These are phyloP conservation scores for Halictus ligatus DNA, from an alignment of 2,888 invertebrate species.

Conservation along the genomic window DNA sequence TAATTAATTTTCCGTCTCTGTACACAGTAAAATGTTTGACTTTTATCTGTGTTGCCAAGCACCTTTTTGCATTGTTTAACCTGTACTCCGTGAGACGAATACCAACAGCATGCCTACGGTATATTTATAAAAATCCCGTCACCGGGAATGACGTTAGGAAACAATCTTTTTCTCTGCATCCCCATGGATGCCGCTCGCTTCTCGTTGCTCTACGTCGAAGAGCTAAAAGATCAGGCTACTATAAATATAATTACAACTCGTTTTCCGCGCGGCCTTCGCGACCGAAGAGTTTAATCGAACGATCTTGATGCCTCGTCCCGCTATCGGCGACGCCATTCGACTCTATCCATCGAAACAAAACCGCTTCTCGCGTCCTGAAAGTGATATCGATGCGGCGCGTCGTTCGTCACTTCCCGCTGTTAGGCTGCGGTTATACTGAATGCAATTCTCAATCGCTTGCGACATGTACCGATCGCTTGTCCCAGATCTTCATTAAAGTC, in stretches of 20 bases:
- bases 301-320: background rate
- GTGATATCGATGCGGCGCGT: conserved; percentile 10
- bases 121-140: background rate
- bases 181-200: background rate
- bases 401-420: conserved; percentile 37
- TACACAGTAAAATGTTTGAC: too few species aligned
- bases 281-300: conserved; percentile 14
- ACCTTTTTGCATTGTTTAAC: background rate
- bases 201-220: background rate
- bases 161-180: background rate
- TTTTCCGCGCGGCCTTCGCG: background rate
- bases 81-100: background rate
- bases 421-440: background rate
- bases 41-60: background rate
- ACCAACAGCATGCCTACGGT: background rate
- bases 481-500: background rate
- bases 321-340: background rate
- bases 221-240: background rate
- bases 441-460: background rate
- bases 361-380: background rate
- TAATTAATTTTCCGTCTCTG: background rate
- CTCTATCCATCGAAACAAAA: conserved; percentile 5
- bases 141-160: background rate
- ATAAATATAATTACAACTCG: conserved; percentile 16
- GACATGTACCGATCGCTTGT: background rate